Evolutionary conservation across 2,888 invertebrate genomes (phyloP), one percentile per base, ranked within the genome.

Genomic region (Venustoraphidia nigricollis): DNA sequence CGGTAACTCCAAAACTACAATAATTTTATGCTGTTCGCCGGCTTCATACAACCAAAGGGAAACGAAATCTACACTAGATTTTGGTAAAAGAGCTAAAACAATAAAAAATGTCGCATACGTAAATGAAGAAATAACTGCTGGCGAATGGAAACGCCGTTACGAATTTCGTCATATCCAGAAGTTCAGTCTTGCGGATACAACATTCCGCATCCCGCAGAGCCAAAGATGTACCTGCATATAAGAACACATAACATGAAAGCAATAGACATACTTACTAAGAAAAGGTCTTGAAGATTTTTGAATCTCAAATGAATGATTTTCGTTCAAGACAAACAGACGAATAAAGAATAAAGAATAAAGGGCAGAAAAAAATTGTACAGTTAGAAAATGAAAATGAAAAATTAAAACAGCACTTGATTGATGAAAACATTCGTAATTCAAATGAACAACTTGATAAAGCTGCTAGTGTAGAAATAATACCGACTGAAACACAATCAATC

Each of bases 61-160:
- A 76, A 98, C 98, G 4, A 98, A 97, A 66, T 96, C 97, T 44
- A 99, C 98, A 8, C 76, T 99, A 41, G 92, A 97, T 65, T 99
- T 99, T 67, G 98, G 98, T 62, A 87, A 90, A 73, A 80, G 81
- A 69, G 98, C 98, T 41, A 99, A 99, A 79, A 98, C 97, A 47
- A 97, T 99, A 64, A 99, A 98, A 85, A 99, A 99, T 67, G 93
- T 93, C 54, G 97, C 99, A 10, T 90, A 89, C 62, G 97, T 99
- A 57, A 99, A 99, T 66, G 97, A 98, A 66, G 98, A 99, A 67
- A 77, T 99, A 56, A 98, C 98, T 1, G 98, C 98, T 8, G 98
- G 98, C 66, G 98, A 99, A 74, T 99, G 98, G 98, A 98, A 98
- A 67, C 79, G 97, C 53, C 83, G 97, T 47, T 98, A 93, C 63